Evolutionary conservation across 1,140 invertebrate genomes (phyloP), one percentile per base, ranked within the genome.

Genomic region (Trichonephila clavipes): DNA sequence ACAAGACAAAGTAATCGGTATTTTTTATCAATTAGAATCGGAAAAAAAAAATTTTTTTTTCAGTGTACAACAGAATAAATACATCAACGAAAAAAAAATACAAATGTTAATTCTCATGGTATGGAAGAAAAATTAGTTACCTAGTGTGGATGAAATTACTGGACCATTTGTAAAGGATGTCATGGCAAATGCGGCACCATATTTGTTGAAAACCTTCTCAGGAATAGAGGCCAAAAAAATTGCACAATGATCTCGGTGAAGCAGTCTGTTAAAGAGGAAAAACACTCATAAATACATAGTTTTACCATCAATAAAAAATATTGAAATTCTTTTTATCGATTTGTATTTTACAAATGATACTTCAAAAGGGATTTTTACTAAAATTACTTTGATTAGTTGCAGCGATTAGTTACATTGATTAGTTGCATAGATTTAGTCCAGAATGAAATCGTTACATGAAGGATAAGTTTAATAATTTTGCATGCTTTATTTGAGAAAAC

Each of bases 151-250:
- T 87, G 92, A 93, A 81, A 93, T 93, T n/a, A 88, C 59, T n/a
- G 92, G 83, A 93, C 92, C 92, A 93, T 93, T 85, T 88, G 92
- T 88, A 81, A 93, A 18, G 62, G 92, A 93, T 93, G 92, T 93
- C 92, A 93, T 93, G 85, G 92, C 92, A 93, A 64, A 66, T 69
- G 82, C 44, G 69, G 64, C 92, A 93, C 40, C 92, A 93, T 93
- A 93, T 88, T 93, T 66, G 83, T 81, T 34, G 83, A 62, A 40
- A 92, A 62, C 24, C 69, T 51, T 64, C 59, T 58, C 85, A 88
- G 85, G 66, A 77, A 88, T 69, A 58, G 85, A 88, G 64, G 19
- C 40, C 85, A 62, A 88, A 93, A 44, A 40, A 59, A 40, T 19
- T 66, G 40, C 44, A 34, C 16, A 72, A 72, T 21, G 51, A 72